A percentile compares a stretch with the other conserved stretches of the same genome.
Evolutionary conservation across 1,140 invertebrate species (phyloP).

Genomic region (Elysia chlorotica): DNA sequence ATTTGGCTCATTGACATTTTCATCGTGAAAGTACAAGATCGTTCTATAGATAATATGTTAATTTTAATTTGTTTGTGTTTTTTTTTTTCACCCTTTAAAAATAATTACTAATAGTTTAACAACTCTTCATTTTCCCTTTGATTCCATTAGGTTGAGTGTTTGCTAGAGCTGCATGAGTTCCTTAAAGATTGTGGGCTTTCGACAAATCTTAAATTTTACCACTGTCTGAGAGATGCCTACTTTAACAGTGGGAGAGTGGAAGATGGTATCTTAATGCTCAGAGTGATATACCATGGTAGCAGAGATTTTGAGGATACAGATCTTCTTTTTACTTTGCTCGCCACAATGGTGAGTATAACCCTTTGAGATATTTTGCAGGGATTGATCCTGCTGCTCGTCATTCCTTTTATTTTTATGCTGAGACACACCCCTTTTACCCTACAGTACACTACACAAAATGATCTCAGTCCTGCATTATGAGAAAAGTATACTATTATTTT

Average conservation of each 20-base stretch:
- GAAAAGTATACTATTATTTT: too few relatives aligned
- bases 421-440: too few relatives aligned
- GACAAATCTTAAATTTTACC: neutral
- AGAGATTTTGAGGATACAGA: neutral
- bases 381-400: neutral
- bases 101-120: neutral
- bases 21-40: neutral
- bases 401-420: too few relatives aligned
- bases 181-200: neutral
- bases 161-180: slow-evolving; percentile 6
- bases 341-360: slow-evolving; percentile 2
- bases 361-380: neutral
- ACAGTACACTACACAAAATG: too few relatives aligned
- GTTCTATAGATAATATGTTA: neutral
- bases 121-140: neutral
- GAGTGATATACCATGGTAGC: neutral
- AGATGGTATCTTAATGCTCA: neutral
- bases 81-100: neutral
- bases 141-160: neutral
- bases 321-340: slow-evolving; percentile 3
- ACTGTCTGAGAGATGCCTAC: slow-evolving; percentile 6
- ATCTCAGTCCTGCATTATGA: too few relatives aligned
- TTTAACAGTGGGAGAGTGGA: slow-evolving; percentile 11
- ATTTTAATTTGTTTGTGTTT: neutral
- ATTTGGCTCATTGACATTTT: neutral